Percentiles rank a stretch among this genome's conserved stretches.
These are phyloP conservation scores for rat (Rattus norvegicus) DNA, from an alignment of 2,113 vertebrate genomes.

Conservation along the genomic window GRCr8 NC_086039.1:108788001-108788500, in stretches of 20 bases:
- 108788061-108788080: not conserved
- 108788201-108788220: not conserved
- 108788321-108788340: not conserved
- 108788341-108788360: not conserved
- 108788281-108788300: not conserved
- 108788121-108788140: not conserved
- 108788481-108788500: not conserved
- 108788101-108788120: not conserved
- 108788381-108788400: not conserved
- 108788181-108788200: no score
- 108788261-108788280: not conserved
- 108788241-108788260: constrained; percentile 38
- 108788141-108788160: not conserved
- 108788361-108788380: not conserved
- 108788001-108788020: not conserved
- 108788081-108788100: not conserved
- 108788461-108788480: not conserved
- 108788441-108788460: not conserved
- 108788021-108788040: not conserved
- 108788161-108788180: not conserved
- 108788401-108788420: not conserved
- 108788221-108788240: not conserved
- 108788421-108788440: not conserved
- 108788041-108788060: not conserved
- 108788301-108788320: not conserved